Evolutionary conservation across 2,888 invertebrate genomes (phyloP), one percentile per base, ranked within the genome.

Genomic region (Mellilla xanthometata): DNA sequence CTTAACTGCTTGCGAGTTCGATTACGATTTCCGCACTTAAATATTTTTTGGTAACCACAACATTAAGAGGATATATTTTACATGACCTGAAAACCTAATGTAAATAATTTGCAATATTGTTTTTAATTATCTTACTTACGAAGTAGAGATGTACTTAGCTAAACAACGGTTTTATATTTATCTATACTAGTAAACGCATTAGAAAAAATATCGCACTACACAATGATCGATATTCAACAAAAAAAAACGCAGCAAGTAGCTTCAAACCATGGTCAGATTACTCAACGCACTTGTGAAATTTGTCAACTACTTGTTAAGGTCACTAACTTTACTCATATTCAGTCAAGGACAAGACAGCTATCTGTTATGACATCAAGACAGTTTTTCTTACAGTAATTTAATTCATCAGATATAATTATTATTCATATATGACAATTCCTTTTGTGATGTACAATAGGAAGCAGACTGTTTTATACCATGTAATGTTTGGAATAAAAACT

Each of bases 201-300:
- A n/a, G n/a, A n/a, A n/a, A n/a, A n/a, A n/a, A n/a, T n/a, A n/a
- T n/a, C n/a, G n/a, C n/a, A 4, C 4, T 12, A 24, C 8, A 32
- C 22, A 23, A 12, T 13, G 11, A 27, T 6, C 28, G 5, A 12
- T 28, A 29, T 22, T 12, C 8, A 13, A 2, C n/a, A 19, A 19
- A 4, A 15, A 36, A 35, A 36, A 19, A 19, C 15, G 6, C 4
- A 3, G 15, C 15, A 19, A 27, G 23, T 27, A 36, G 29, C 30
- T 39, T 48, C 47, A 26, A 52, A 39, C 40, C 59, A 59, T 53
- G 56, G 60, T 34, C 46, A 39, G 23, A 40, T 58, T 64, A 52
- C 58, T 28, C 40, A 58, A 59, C 48, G 41, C 38, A 48, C 44
- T 66, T 63, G 52, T 60, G 52, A 64, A 57, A 67, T 63, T 60